phyloP scores from a whole-genome alignment of 2,797 vertebrate species.

The Dryobates pubescens region DNA sequence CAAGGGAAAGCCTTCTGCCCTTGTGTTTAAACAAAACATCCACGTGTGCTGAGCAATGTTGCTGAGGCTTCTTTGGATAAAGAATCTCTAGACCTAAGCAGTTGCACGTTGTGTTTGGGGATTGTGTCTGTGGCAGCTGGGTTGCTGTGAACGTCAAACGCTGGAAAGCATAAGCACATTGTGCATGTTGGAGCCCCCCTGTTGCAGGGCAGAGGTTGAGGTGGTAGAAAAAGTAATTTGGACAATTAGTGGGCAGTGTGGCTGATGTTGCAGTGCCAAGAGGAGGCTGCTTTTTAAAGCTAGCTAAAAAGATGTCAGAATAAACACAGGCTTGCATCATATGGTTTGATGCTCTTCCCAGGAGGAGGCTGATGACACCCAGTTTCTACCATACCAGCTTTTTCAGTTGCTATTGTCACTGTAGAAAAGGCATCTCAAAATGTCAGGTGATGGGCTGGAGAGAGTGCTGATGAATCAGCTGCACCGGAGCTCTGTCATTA shows the following conservation, averaged over 20 bases:
- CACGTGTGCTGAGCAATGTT: not conserved
- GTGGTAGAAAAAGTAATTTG: not conserved
- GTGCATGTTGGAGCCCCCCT: rapidly evolving
- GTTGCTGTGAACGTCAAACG: not conserved
- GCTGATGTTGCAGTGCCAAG: not conserved
- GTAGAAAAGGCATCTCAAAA: not conserved
- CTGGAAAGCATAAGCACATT: not conserved
- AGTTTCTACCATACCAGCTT: not conserved
- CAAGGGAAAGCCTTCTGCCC: not conserved
- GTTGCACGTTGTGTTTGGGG: rapidly evolving
- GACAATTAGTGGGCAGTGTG: rapidly evolving
- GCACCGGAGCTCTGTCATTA: not conserved
- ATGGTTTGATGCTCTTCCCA: not conserved
- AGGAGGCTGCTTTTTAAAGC: not conserved
- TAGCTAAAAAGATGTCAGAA: not conserved
- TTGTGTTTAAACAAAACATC: not conserved
- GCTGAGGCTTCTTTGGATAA: not conserved
- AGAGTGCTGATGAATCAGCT: constrained; percentile 17
- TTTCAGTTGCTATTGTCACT: not conserved
- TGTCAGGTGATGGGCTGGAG: constrained; percentile 1
- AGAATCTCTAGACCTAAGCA: not conserved
- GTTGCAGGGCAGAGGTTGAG: not conserved
- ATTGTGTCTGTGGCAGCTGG: not conserved
- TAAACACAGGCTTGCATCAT: not conserved
- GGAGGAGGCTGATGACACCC: not conserved